Base-by-base conservation (phyloP, 2,888 invertebrate genomes). In the Philereme transversata region DNA sequence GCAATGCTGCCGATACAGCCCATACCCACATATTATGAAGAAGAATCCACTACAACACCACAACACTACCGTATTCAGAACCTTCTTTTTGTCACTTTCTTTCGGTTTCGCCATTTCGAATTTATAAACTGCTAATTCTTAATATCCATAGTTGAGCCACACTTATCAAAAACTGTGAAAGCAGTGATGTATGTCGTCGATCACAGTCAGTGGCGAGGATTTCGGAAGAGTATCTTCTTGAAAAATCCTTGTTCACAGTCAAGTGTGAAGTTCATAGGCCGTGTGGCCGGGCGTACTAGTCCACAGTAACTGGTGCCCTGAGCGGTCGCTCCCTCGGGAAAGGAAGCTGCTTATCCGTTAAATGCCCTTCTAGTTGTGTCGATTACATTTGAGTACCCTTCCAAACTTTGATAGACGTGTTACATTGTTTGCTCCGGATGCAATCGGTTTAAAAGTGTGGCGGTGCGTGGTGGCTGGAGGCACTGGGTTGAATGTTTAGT, bases 301-400 rank as follows among this genome's bases (percentile, higher is more conserved):
- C 40, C 43, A 9, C 10, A 67, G 60, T 60, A 71, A 81, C 81
- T 79, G 79, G 73, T 71, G 68, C 71, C 74, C 73, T 67, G 63
- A 68, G 70, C 70, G 74, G 69, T 72, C 79, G 79, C 77, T 84
- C 86, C 84, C 90, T 81, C 88, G 89, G 87, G 90, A 91, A 87
- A 86, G 91, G 91, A 91, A 87, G 86, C 82, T 70, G 82, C 73
- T 79, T 83, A 89, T 88, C 86, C 82, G 86, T 77, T 90, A 88
- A 90, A 84, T 86, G 91, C 88, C 89, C 90, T 89, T 88, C 85
- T 84, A 84, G 87, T 88, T 87, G 87, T 82, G 88, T 83, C 87
- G 86, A 90, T 89, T 88, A 85, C 75, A 76, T 79, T 81, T 77
- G 82, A 83, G 86, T 83, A 87, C 87, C 87, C 88, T 87, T 86